Percentiles rank a stretch among this genome's conserved stretches.
Evolutionary conservation across 2,888 invertebrate genomes (phyloP).

Genomic region (Dasysyrphus tricinctus): DNA sequence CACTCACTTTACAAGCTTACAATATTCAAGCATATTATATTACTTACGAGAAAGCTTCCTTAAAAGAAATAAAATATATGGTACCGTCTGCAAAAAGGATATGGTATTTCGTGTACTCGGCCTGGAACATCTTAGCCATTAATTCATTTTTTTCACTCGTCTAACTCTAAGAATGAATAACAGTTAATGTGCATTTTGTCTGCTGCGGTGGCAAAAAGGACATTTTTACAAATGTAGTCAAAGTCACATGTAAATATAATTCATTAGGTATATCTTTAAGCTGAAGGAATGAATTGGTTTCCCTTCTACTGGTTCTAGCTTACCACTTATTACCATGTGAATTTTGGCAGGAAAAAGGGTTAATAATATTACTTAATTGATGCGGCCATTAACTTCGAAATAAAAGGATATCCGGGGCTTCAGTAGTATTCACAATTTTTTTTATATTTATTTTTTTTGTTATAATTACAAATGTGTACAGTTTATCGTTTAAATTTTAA

Average conservation of each 20-base stretch:
- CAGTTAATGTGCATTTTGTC: conserved; percentile 65
- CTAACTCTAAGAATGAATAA: conserved; percentile 26
- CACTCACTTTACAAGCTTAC: conserved; percentile 66
- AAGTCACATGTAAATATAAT: conserved; percentile 58
- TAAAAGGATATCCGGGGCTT: conserved; percentile 18
- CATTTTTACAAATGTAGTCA: conserved; percentile 49
- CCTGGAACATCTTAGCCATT: conserved; percentile 39
- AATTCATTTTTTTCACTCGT: conserved; percentile 27
- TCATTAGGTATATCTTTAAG: conserved; percentile 42
- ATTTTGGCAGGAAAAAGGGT: conserved; percentile 2
- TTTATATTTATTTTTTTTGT: conserved; percentile 37
- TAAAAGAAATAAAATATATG: conserved; percentile 35
- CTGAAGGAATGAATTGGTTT: conserved; percentile 36
- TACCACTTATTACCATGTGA: conserved; percentile 10
- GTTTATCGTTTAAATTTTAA: conserved; percentile 59
- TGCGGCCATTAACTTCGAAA: background rate
- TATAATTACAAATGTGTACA: conserved; percentile 65
- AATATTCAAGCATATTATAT: conserved; percentile 30
- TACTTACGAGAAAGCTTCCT: conserved; percentile 3
- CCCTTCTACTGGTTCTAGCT: background rate
- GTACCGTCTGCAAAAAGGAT: conserved; percentile 34
- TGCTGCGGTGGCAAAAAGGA: conserved; percentile 33
- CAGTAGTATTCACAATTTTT: conserved; percentile 70
- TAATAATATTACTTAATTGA: conserved; percentile 44
- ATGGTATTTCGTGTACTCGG: conserved; percentile 30